phyloP scores from a whole-genome alignment of 2,797 vertebrate genomes.

The Ciconia nigra region DNA sequence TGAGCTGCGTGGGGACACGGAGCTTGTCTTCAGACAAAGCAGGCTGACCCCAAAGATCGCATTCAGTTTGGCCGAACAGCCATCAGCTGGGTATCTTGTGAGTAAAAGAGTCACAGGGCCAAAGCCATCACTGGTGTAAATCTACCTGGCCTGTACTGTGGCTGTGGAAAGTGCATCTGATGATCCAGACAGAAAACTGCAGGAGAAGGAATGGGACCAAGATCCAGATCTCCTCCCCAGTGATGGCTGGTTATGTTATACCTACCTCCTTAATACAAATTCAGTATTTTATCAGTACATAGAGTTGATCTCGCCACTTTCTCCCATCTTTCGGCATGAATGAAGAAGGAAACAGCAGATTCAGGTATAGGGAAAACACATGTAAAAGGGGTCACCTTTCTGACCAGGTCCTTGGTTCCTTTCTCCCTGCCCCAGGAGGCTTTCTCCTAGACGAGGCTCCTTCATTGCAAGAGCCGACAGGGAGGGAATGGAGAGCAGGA shows the following conservation, averaged over 20 bases:
- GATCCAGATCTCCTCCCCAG: not conserved
- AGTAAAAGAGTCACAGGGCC: not conserved
- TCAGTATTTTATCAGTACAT: not conserved
- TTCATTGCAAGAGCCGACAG: not conserved
- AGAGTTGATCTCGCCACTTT: not conserved
- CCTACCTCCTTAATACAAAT: not conserved
- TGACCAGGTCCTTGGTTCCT: not conserved
- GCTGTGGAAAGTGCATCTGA: not conserved
- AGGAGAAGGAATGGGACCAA: not conserved
- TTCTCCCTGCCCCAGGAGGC: not conserved
- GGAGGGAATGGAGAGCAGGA: not conserved
- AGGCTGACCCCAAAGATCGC: not conserved
- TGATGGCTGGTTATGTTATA: not conserved
- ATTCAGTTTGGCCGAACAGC: not conserved
- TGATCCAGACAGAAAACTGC: not conserved
- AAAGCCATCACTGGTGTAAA: not conserved
- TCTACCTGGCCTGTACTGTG: not conserved
- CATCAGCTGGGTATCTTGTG: not conserved
- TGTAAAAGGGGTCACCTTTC: not conserved
- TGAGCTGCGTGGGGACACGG: rapidly evolving
- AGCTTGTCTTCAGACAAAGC: not conserved
- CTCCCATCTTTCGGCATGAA: not conserved
- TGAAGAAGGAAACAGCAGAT: not conserved
- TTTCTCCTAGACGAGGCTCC: not conserved
- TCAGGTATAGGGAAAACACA: not conserved